Conservation (phyloP, 2,888 invertebrate genomes). For the Drosophila subsilvestris region DNA sequence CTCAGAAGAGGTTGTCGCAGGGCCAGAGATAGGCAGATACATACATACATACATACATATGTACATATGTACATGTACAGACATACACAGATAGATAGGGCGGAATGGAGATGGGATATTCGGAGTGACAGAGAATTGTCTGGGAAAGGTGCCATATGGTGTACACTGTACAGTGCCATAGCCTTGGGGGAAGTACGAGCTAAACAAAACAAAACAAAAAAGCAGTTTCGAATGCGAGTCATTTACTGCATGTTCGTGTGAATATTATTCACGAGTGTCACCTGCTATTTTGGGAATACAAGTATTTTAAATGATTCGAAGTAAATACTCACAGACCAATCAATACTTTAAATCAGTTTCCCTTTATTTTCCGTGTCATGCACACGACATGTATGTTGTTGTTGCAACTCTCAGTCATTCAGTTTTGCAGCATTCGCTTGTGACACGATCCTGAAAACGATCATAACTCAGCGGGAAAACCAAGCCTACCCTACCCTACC, state of each 20-base stretch:
- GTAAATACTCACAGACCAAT: no score
- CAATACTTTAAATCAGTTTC: no score
- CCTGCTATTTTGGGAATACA: constrained; percentile 12
- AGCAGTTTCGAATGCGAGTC: constrained; percentile 28
- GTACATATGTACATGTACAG: no score
- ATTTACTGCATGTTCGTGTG: constrained; percentile 25
- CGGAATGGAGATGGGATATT: constrained; percentile 1
- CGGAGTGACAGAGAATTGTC: constrained; percentile 33
- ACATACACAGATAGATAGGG: neutral
- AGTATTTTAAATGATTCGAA: neutral
- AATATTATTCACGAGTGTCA: constrained; percentile 34
- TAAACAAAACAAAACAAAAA: constrained; percentile 1
- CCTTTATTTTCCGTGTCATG: neutral
- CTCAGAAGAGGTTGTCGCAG: constrained; percentile 43
- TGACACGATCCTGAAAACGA: neutral
- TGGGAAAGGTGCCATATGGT: constrained; percentile 51
- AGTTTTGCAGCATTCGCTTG: no score
- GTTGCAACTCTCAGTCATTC: no score
- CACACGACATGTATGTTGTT: neutral
- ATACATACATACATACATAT: neutral
- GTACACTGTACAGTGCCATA: neutral
- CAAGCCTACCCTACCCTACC: no score
- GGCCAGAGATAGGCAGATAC: neutral
- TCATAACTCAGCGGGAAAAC: constrained; percentile 1
- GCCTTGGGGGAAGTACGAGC: constrained; percentile 30